These are phyloP conservation scores for Equus przewalskii DNA, from an alignment of 2,113 vertebrate species.

Conservation along the genomic window DNA sequence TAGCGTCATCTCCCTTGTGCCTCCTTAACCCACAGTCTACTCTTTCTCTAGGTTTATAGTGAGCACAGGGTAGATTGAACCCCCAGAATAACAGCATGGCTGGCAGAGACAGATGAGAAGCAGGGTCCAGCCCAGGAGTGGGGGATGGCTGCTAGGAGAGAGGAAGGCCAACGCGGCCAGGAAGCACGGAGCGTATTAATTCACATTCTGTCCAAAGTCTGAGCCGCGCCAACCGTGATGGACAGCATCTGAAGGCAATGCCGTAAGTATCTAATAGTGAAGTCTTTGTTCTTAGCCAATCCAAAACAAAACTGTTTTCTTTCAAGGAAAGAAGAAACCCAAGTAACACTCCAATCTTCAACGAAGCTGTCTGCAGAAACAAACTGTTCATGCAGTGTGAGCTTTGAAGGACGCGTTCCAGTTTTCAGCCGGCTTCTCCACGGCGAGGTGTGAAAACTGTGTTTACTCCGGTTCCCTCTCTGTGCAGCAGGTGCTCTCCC, in stretches of 20 bases:
- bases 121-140: background rate
- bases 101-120: background rate
- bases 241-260: background rate
- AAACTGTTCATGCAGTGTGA: background rate
- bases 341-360: background rate
- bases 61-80: background rate
- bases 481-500: background rate
- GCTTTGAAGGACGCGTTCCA: background rate
- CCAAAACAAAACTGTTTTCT: background rate
- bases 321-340: background rate
- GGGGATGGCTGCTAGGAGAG: background rate
- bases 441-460: background rate
- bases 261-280: background rate
- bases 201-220: background rate
- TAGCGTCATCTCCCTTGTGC: accelerated
- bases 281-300: background rate
- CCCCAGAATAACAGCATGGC: background rate
- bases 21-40: background rate
- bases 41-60: background rate
- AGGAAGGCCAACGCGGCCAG: background rate
- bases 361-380: slow-evolving; percentile 2
- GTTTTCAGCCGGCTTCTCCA: background rate
- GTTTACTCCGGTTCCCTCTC: background rate
- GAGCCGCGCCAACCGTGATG: accelerated
- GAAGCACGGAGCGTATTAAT: accelerated